Conservation (phyloP, 2,888 invertebrate genomes). For the Tenthredo notha region DNA sequence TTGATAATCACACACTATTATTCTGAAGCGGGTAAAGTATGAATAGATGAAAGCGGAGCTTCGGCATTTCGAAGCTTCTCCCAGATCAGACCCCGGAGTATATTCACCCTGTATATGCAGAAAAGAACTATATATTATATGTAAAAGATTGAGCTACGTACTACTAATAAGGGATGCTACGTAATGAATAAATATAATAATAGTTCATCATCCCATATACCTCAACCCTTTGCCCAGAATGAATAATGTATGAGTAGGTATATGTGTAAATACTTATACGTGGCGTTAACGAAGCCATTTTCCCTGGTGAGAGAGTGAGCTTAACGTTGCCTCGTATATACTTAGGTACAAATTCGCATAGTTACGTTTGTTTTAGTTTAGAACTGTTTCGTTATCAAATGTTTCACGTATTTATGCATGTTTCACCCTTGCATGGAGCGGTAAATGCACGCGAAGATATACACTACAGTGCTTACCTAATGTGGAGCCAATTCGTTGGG, state of each 20-base stretch:
- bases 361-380: constrained; percentile 4
- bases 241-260: constrained; percentile 14
- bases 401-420: neutral
- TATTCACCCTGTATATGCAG: too few species aligned
- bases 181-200: neutral
- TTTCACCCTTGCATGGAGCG: neutral
- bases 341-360: neutral
- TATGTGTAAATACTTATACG: constrained; percentile 21
- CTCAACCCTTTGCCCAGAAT: neutral
- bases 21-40: too few species aligned
- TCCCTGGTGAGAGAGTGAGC: constrained; percentile 20
- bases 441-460: neutral
- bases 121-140: neutral
- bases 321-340: neutral
- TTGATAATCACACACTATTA: too few species aligned
- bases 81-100: too few species aligned
- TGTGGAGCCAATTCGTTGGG: neutral
- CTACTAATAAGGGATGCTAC: neutral
- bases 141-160: neutral
- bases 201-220: neutral
- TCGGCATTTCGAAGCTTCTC: too few species aligned
- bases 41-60: too few species aligned
- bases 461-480: neutral
- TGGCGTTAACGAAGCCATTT: constrained; percentile 29
- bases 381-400: constrained; percentile 3